Evolutionary conservation across 2,113 vertebrate species (phyloP).

Genomic region (Ciconia stormi): DNA sequence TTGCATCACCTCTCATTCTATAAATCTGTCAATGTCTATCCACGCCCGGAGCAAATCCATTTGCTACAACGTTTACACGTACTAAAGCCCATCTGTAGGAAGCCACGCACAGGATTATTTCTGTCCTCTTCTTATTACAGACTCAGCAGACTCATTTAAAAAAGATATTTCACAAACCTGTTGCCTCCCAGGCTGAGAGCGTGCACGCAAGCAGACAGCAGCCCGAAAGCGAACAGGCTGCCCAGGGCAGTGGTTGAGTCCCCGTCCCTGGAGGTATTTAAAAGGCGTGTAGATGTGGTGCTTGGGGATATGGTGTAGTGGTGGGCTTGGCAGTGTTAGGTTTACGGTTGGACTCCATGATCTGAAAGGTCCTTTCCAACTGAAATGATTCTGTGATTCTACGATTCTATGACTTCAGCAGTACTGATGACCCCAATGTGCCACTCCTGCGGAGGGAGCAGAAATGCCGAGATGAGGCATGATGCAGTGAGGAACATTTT

Average conservation of each 20-base stretch:
- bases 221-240: not conserved
- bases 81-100: not conserved
- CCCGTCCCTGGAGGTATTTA: not conserved
- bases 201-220: not conserved
- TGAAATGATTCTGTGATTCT: not conserved
- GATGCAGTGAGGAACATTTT: not conserved
- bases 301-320: not conserved
- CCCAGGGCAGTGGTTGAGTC: not conserved
- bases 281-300: not conserved
- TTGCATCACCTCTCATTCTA: not conserved
- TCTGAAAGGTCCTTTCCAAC: not conserved
- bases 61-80: not conserved
- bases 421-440: not conserved
- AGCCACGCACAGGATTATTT: not conserved
- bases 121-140: constrained; percentile 18
- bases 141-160: not conserved
- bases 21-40: not conserved
- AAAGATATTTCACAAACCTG: not conserved
- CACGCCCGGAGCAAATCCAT: not conserved
- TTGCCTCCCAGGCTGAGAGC: not conserved
- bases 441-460: not conserved
- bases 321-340: not conserved
- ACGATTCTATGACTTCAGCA: not conserved
- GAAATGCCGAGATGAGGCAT: not conserved
- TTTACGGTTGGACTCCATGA: not conserved